Conservation (phyloP, 92 coral and sea anemone species). For the Scolanthus callimorphus region DNA sequence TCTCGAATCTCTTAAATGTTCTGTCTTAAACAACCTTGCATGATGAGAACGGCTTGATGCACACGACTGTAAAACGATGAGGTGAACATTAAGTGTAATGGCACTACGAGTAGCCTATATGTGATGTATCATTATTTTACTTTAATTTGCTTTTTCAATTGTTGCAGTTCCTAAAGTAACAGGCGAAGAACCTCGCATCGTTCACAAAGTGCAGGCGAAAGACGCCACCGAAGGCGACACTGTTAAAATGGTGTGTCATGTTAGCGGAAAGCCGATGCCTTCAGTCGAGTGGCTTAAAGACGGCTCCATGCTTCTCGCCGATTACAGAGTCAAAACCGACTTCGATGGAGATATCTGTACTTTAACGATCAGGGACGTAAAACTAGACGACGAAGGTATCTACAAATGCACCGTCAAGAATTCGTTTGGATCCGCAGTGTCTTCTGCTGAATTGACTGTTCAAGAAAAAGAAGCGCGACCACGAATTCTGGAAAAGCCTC, state of each 20-base stretch:
- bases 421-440: conserved; percentile 52
- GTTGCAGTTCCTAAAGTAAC: conserved; percentile 63
- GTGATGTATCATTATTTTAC: background rate
- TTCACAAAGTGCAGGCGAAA: conserved; percentile 49
- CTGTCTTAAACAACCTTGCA: no score
- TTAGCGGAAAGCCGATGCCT: conserved; percentile 74
- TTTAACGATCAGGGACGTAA: conserved; percentile 58
- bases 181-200: conserved; percentile 81
- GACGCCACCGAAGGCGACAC: conserved; percentile 72
- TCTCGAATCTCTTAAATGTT: no score
- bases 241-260: conserved; percentile 61
- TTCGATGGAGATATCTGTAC: conserved; percentile 71
- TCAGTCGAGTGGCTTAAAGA: conserved; percentile 76
- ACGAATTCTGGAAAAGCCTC: conserved; percentile 63
- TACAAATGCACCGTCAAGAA: conserved; percentile 70
- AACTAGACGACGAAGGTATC: conserved; percentile 73
- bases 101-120: background rate
- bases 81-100: background rate
- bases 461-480: conserved; percentile 60
- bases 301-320: conserved; percentile 41
- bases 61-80: no score
- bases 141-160: background rate
- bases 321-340: conserved; percentile 51
- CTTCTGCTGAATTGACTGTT: conserved; percentile 65
- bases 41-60: no score